These are phyloP conservation scores for Hypercompe scribonia DNA, from an alignment of 2,888 invertebrate genomes.

Conservation along the genomic window DNA sequence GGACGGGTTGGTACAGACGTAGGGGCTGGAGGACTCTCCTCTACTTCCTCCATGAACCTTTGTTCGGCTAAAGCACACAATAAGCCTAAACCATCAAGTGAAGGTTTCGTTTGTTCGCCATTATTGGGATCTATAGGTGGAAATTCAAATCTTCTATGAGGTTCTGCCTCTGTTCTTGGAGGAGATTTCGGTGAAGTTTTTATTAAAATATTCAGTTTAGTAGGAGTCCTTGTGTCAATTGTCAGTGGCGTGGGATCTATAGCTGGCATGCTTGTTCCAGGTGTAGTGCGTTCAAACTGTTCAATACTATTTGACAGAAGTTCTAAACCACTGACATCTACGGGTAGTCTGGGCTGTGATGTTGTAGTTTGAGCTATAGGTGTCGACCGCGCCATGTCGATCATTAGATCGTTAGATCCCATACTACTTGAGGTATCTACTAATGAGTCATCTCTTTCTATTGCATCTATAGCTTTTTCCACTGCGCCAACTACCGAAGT, in stretches of 20 bases:
- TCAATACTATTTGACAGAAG: constrained; percentile 94
- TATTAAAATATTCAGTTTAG: constrained; percentile 78
- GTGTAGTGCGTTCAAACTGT: constrained; percentile 88
- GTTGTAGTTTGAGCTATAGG: constrained; percentile 57
- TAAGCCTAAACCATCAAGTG: constrained; percentile 90
- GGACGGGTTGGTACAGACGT: constrained; percentile 65
- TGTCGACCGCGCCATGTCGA: constrained; percentile 76
- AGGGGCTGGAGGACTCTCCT: constrained; percentile 67
- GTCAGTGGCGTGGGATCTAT: constrained; percentile 72
- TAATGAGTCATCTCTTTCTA: constrained; percentile 75
- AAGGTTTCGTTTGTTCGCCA: constrained; percentile 74
- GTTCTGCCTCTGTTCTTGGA: constrained; percentile 72
- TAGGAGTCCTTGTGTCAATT: constrained; percentile 75
- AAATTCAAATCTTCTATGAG: constrained; percentile 76
- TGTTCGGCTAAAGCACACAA: constrained; percentile 95
- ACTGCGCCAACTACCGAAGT: constrained; percentile 72
- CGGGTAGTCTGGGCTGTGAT: constrained; percentile 64
- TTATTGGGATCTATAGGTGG: constrained; percentile 62
- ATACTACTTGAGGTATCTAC: constrained; percentile 78
- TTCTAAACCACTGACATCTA: constrained; percentile 93
- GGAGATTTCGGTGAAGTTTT: constrained; percentile 81
- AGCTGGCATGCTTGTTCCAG: constrained; percentile 70
- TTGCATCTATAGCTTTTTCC: constrained; percentile 78
- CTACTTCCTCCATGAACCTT: constrained; percentile 92
- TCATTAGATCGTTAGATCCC: constrained; percentile 79